A percentile compares a stretch with the other conserved stretches of the same genome.
These are phyloP conservation scores for Lophius piscatorius DNA, from an alignment of 2,113 vertebrate species.

Conservation along the genomic window DNA sequence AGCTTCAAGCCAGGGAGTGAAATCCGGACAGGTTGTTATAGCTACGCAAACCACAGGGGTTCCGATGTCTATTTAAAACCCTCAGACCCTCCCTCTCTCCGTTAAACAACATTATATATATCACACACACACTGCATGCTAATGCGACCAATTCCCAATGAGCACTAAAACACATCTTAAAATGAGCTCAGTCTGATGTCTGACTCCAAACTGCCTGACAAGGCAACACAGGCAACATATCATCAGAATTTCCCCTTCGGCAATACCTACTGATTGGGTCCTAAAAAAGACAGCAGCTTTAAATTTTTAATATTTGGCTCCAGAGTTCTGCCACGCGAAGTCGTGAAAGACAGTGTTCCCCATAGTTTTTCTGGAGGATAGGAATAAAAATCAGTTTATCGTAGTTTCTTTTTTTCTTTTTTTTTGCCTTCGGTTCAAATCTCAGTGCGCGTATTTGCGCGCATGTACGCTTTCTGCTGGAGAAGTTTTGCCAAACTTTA, in stretches of 20 bases:
- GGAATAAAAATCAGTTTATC: constrained; percentile 36
- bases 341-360: constrained; percentile 67
- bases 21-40: constrained; percentile 92
- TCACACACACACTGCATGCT: constrained; percentile 81
- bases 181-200: constrained; percentile 81
- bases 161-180: constrained; percentile 87
- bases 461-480: constrained; percentile 71
- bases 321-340: constrained; percentile 75
- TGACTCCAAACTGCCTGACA: constrained; percentile 80
- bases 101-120: constrained; percentile 86
- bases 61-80: constrained; percentile 87
- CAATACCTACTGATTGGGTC: constrained; percentile 88
- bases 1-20: constrained; percentile 87
- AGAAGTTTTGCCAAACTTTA: constrained; percentile 80
- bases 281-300: constrained; percentile 69
- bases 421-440: constrained; percentile 49
- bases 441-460: constrained; percentile 68
- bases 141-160: constrained; percentile 85
- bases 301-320: constrained; percentile 85
- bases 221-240: constrained; percentile 72
- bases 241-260: constrained; percentile 87
- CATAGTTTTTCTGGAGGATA: constrained; percentile 24
- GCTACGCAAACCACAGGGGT: constrained; percentile 87
- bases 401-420: constrained; percentile 7
- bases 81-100: constrained; percentile 81